These are phyloP conservation scores for Hystrix brachyura DNA, from an alignment of 2,113 vertebrate species.

Conservation along the genomic window DNA sequence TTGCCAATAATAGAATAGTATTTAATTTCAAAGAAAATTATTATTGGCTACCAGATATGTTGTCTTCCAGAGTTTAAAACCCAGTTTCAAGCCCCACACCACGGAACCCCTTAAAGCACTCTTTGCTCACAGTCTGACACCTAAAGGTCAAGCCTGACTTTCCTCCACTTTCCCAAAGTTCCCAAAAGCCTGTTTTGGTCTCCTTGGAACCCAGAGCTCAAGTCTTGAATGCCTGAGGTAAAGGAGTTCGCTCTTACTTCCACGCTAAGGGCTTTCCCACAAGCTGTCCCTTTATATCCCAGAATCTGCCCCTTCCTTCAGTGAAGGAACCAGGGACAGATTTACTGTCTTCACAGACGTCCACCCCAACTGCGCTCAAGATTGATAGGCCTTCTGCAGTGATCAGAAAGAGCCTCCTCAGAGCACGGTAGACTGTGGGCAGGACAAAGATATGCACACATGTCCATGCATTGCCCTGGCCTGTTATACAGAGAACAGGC, in stretches of 20 bases:
- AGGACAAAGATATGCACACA: neutral
- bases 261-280: neutral
- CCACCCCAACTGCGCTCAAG: neutral
- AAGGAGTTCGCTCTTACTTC: neutral
- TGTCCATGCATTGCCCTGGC: neutral
- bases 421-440: neutral
- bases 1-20: neutral
- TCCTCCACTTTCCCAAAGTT: neutral
- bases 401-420: neutral
- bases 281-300: neutral
- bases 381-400: neutral
- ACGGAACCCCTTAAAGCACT: neutral
- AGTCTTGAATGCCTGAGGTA: neutral
- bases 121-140: neutral
- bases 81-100: neutral
- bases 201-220: neutral
- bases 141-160: neutral
- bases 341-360: neutral
- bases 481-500: neutral
- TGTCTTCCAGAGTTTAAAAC: neutral
- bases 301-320: neutral
- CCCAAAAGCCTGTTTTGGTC: neutral
- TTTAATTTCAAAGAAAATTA: slow-evolving; percentile 5
- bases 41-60: neutral
- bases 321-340: neutral